Evolutionary conservation across 2,888 invertebrate species (phyloP).

Genomic region (Conistra vaccinii): DNA sequence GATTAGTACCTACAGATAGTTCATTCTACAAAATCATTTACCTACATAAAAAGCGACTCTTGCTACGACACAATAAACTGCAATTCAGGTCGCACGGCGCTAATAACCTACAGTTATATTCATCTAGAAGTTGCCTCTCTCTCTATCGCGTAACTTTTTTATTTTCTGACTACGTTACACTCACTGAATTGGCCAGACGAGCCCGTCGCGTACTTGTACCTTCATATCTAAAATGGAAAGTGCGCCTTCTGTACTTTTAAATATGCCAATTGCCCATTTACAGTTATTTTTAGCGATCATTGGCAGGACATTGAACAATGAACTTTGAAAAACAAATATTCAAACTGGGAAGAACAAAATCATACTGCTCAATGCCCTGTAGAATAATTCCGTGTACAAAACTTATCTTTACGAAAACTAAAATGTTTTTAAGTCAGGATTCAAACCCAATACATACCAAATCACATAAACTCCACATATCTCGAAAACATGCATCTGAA

Average conservation of each 20-base stretch:
- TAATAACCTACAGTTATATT: no score
- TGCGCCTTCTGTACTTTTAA: neutral
- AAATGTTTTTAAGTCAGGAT: slow-evolving; percentile 5
- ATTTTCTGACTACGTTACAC: no score
- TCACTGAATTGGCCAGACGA: no score
- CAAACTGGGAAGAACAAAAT: neutral
- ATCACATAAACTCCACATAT: slow-evolving; percentile 46
- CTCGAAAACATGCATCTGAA: slow-evolving; percentile 43
- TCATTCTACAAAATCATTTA: no score
- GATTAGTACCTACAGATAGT: no score
- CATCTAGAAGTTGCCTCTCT: no score
- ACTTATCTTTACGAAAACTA: neutral
- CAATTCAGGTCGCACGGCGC: no score
- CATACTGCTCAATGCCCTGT: neutral
- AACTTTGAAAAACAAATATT: neutral
- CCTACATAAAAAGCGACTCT: no score
- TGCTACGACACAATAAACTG: no score
- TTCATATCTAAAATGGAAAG: no score
- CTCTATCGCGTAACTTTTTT: no score
- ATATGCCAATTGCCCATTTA: neutral
- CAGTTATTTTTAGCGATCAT: neutral
- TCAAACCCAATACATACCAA: slow-evolving; percentile 17
- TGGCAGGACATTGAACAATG: neutral
- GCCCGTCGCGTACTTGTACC: no score
- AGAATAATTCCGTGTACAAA: neutral